phyloP scores from a whole-genome alignment of 2,888 invertebrate species.

The Tenthredo mesomela region DNA sequence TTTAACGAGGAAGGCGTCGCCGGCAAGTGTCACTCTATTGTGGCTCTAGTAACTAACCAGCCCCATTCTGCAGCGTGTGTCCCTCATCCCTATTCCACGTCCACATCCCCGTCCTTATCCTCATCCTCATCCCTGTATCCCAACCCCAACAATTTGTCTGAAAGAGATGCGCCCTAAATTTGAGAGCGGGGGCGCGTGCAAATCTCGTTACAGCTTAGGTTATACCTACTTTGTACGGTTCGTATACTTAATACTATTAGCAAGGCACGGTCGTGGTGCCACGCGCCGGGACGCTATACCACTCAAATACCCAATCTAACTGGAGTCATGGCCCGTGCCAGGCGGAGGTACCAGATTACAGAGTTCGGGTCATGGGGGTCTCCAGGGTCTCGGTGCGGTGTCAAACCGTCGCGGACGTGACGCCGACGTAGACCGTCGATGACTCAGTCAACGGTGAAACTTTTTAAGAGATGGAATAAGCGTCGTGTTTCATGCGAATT shows the following conservation, averaged over 20 bases:
- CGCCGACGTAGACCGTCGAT: slow-evolving; percentile 53
- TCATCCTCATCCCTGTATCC: slow-evolving; percentile 43
- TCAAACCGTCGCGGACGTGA: slow-evolving; percentile 54
- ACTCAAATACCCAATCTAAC: slow-evolving; percentile 55
- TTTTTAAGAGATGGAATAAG: not conserved
- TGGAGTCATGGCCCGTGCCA: slow-evolving; percentile 63
- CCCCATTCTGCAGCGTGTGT: not conserved
- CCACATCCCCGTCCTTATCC: no score
- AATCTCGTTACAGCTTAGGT: slow-evolving; percentile 66
- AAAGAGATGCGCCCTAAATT: slow-evolving; percentile 54
- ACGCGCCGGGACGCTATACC: slow-evolving; percentile 63
- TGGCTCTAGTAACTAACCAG: slow-evolving; percentile 74
- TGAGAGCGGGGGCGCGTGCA: slow-evolving; percentile 59
- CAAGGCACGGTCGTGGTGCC: slow-evolving; percentile 63
- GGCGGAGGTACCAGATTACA: slow-evolving; percentile 28
- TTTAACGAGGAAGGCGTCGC: slow-evolving; percentile 75
- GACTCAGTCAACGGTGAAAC: not conserved
- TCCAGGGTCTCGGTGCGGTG: slow-evolving; percentile 33
- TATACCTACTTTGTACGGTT: slow-evolving; percentile 41
- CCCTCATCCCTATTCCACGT: not conserved
- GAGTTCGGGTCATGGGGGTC: slow-evolving; percentile 28
- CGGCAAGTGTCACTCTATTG: slow-evolving; percentile 76
- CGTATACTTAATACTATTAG: slow-evolving; percentile 64
- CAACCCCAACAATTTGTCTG: slow-evolving; percentile 77
- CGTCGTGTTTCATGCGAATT: not conserved